phyloP scores from a whole-genome alignment of 2,113 vertebrate genomes.

The Phalacrocorax brasilianus region DNA sequence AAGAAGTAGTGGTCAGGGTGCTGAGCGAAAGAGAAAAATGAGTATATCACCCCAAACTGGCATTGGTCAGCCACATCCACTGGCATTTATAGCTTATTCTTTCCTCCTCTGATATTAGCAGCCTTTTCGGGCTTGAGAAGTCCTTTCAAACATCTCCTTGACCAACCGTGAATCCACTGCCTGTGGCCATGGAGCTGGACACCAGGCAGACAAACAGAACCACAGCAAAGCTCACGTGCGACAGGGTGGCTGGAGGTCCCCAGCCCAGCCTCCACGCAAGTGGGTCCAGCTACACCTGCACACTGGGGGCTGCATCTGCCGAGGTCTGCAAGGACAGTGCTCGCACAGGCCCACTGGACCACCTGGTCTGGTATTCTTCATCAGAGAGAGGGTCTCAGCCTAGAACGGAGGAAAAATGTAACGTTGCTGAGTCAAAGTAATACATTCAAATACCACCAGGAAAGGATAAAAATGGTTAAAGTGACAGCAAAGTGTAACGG shows the following conservation, averaged over 20 bases:
- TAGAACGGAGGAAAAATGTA: neutral
- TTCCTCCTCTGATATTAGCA: neutral
- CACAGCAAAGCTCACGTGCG: neutral
- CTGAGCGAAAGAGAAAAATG: neutral
- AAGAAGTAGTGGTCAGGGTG: neutral
- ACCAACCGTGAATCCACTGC: neutral
- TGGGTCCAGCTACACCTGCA: neutral
- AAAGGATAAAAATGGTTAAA: neutral
- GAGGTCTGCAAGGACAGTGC: accelerated
- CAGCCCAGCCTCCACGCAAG: neutral
- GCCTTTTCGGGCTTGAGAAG: neutral
- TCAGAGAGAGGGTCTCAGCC: neutral
- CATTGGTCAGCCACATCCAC: too few relatives aligned
- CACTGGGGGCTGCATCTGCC: too few relatives aligned
- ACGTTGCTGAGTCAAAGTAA: neutral
- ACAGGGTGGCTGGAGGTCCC: too few relatives aligned
- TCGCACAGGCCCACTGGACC: accelerated
- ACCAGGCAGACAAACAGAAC: neutral
- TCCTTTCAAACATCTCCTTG: neutral
- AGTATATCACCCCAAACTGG: neutral
- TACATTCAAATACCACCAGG: neutral
- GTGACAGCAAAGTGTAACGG: neutral
- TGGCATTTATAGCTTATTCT: neutral
- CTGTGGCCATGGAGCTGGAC: neutral
- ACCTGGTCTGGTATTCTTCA: neutral